Evolutionary conservation across 1,140 invertebrate species (phyloP).

Genomic region (Neuroterus valhalla): DNA sequence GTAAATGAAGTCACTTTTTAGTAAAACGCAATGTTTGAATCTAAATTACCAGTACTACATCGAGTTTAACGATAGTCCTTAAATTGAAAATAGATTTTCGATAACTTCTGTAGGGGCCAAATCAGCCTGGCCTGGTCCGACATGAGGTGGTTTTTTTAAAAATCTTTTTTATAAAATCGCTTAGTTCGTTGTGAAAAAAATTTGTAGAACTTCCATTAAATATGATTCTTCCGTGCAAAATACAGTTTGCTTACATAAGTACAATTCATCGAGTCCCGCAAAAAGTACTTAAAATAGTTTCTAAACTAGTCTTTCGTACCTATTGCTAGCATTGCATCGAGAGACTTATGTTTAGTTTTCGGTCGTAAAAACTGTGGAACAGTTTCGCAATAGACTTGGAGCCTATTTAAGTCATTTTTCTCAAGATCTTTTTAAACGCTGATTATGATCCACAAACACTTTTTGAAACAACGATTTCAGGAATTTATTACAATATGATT

Average conservation of each 20-base stretch:
- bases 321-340: constrained; percentile 60
- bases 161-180: constrained; percentile 9
- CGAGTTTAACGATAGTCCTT: constrained; percentile 17
- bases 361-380: too few relatives aligned
- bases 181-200: constrained; percentile 47
- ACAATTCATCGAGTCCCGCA: constrained; percentile 49
- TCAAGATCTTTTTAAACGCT: not conserved
- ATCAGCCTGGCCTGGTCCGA: constrained; percentile 50
- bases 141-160: not conserved
- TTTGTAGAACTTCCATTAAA: constrained; percentile 63
- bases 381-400: not conserved
- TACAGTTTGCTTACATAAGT: constrained; percentile 58
- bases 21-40: not conserved
- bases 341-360: constrained; percentile 7
- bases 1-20: constrained; percentile 9
- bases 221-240: constrained; percentile 53
- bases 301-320: constrained; percentile 64
- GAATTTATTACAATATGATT: too few relatives aligned
- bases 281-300: constrained; percentile 70
- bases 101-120: constrained; percentile 34
- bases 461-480: not conserved
- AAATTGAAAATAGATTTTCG: constrained; percentile 28
- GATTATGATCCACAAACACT: not conserved
- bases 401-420: not conserved
- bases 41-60: constrained; percentile 9